Base-by-base conservation (phyloP, 2,113 vertebrate genomes). In the Trachemys scripta region DNA sequence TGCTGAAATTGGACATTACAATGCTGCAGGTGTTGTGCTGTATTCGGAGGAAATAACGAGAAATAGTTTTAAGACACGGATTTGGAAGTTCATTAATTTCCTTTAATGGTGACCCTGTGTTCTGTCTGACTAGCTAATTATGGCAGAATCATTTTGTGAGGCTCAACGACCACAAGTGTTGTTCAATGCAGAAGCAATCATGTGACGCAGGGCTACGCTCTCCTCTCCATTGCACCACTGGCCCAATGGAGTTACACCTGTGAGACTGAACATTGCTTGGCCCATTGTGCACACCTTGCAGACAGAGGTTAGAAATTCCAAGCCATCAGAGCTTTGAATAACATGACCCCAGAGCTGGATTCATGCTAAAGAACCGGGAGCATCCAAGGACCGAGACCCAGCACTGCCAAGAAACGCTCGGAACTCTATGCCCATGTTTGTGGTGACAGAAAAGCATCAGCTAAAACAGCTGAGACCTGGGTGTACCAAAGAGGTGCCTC, bases 1-100 rank as follows among this genome's bases (percentile, higher is more conserved):
- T 85, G 90, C 65, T 84, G 51, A 89, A 95, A 95, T 69, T 94
- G 76, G 82, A 90, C 93, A 94, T 90, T 82, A 82, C 54, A 53
- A 2, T 90, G 90, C 84, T 50, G 20, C 19, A 13, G 54, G 54
- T 89, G 38, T 31, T 51, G 42, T 6, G 16, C 47, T 5, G 3
- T 65, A 85, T 19, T 2, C 8, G 11, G 25, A 83, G 50, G 79
- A 82, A 22, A 54, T 54, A 54, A 90, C 22, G 47, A 89, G n/a
- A 57, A 56, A 75, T 2, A 0, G 47, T 92, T 80, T 72, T 17
- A 84, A 42, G 62, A 69, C 62, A 81, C 4, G 8, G 38, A 47
- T 78, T 91, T 93, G 88, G 81, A 90, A 57, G 25, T 1, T 31
- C 42, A 92, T 90, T 95, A 80, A 7, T 94, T 91, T 93, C 69